Percentiles rank a stretch among this genome's conserved stretches.
These are phyloP conservation scores for Scaptomyza cyrtandrae DNA, from an alignment of 2,888 invertebrate species.

Conservation along the genomic window DNA sequence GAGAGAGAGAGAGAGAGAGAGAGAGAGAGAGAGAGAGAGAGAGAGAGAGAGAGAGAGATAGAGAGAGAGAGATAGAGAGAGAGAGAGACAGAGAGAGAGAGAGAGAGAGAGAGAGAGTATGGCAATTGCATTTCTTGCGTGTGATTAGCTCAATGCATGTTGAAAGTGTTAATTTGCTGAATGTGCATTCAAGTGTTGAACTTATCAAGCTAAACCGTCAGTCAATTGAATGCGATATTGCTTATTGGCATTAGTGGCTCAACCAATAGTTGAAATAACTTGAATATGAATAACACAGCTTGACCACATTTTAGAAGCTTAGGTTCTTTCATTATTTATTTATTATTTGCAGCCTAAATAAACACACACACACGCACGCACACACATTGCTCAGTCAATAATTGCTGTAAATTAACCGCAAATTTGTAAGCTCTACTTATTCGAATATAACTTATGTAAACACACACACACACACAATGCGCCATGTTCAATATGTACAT, in stretches of 20 bases:
- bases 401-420: conserved; percentile 46
- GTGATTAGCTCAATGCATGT: conserved; percentile 28
- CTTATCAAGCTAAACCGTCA: conserved; percentile 6
- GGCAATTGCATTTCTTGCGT: conserved; percentile 4
- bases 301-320: not conserved
- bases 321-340: not conserved
- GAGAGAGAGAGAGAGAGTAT: not conserved
- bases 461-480: conserved; percentile 28
- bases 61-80: not conserved
- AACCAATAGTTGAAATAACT: not conserved
- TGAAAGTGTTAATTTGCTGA: conserved; percentile 7
- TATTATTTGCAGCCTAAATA: conserved; percentile 16
- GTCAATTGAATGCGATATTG: conserved; percentile 8
- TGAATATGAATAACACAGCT: not conserved
- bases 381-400: conserved; percentile 25
- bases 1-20: not conserved
- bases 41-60: not conserved
- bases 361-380: not conserved
- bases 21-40: not conserved
- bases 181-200: not conserved
- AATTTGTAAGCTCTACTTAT: conserved; percentile 33
- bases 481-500: conserved; percentile 13
- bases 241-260: not conserved
- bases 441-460: conserved; percentile 45
- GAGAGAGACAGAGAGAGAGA: not conserved